Evolutionary conservation across 2,113 vertebrate genomes (phyloP), one percentile per base, ranked within the genome.

Genomic region (Semicossyphus pulcher): DNA sequence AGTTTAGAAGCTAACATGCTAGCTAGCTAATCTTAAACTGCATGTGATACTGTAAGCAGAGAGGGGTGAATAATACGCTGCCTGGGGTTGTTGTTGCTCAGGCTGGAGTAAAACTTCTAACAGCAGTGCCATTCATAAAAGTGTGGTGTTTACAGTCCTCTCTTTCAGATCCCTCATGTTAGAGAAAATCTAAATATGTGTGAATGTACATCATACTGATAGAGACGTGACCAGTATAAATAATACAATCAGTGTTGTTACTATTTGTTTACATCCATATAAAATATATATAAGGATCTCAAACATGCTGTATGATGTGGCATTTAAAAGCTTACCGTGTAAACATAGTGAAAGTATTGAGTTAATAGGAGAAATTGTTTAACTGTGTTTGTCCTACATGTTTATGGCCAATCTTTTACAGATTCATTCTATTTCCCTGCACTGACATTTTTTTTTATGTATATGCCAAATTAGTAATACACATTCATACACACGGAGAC

Each of bases 1-100:
- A 92, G 91, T 92, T 45, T 51, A 54, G 56, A 41, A 26, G 87
- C 88, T 85, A 89, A 53, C 59, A 65, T 39, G 86, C 88, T 91
- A 89, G 65, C n/a, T 4, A 14, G 84, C 86, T 78, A 76, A 65
- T 36, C 9, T 5, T 41, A 7, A n/a, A 34, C 81, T 69, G 23
- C 15, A 31, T 16, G 45, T 8, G 34, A 34, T 21, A 31, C 8
- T 49, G 42, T 18, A 3, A 31, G 7, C 16, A 5, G 14, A 29
- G 16, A 36, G 5, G 11, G 10, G 1, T 62, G 16, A 45, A 36
- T 44, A 45, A 36, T 44, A 57, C 5, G 37, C 26, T n/a, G 32
- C 10, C 39, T 9, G 10, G 18, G 14, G 2, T 16, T 31, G 68
- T 31, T 9, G 5, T 28, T 37, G 14, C 15, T 56, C 9, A 4